phyloP scores from a whole-genome alignment of 2,797 vertebrate genomes.

The Erithacus rubecula region DNA sequence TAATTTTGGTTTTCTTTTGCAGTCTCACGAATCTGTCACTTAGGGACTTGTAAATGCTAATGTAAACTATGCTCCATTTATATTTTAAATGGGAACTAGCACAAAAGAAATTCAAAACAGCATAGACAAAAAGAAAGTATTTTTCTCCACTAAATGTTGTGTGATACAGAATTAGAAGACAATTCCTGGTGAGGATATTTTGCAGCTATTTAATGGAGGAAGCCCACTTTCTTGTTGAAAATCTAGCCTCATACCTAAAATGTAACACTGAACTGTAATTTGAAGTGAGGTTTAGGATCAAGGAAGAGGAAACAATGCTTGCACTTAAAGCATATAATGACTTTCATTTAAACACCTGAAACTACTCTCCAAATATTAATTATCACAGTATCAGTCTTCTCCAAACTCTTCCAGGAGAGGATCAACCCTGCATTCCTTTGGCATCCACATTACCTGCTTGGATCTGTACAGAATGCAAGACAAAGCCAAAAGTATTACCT shows the following conservation, averaged over 20 bases:
- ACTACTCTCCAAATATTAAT: conserved; percentile 8
- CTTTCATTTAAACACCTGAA: conserved; percentile 15
- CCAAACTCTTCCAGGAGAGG: not conserved
- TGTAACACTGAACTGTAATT: not conserved
- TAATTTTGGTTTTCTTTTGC: not conserved
- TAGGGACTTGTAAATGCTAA: not conserved
- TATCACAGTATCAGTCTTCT: not conserved
- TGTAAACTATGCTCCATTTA: not conserved
- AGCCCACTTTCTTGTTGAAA: not conserved
- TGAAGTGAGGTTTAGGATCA: conserved; percentile 34
- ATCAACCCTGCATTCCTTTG: not conserved
- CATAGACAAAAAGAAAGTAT: not conserved
- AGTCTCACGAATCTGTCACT: not conserved
- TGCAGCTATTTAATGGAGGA: not conserved
- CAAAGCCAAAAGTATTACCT: not conserved
- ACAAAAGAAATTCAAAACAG: not conserved
- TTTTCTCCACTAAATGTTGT: not conserved
- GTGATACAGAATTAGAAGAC: not conserved
- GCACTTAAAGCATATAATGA: not conserved
- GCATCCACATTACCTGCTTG: not conserved
- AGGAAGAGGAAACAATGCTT: conserved; percentile 31
- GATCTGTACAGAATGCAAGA: not conserved
- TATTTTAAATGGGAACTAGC: not conserved
- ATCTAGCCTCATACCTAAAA: conserved; percentile 18
- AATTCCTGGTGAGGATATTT: not conserved